Conservation (phyloP, 2,888 invertebrate genomes). For the Cerastis rubricosa region DNA sequence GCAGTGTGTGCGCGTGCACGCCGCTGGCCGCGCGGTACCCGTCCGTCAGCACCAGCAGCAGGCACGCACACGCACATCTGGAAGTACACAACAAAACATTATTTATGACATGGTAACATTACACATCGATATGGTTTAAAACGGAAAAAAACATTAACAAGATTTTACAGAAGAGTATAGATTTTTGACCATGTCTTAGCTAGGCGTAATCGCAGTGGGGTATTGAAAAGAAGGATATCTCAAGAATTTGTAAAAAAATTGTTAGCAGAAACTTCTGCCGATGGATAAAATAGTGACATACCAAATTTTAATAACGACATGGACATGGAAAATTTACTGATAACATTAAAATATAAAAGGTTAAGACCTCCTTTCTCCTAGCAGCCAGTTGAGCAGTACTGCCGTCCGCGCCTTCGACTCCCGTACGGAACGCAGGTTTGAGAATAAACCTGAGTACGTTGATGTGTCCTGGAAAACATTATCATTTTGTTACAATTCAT, state of each 20-base stretch:
- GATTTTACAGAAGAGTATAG: background rate
- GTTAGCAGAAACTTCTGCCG: background rate
- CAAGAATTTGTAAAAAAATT: background rate
- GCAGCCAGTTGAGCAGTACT: constrained; percentile 95
- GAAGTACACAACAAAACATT: constrained; percentile 21
- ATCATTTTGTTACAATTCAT: background rate
- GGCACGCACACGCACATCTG: constrained; percentile 86
- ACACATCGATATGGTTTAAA: background rate
- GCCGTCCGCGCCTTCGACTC: constrained; percentile 97
- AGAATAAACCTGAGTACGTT: constrained; percentile 97
- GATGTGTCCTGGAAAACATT: constrained; percentile 91
- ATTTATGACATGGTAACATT: background rate
- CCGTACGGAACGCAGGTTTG: constrained; percentile 93
- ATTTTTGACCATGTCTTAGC: background rate
- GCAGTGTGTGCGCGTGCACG: constrained; percentile 95
- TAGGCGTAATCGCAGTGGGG: background rate
- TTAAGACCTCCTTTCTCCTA: constrained; percentile 83
- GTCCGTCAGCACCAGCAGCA: constrained; percentile 97
- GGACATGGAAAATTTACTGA: background rate
- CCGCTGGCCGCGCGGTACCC: constrained; percentile 93
- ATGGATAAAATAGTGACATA: background rate
- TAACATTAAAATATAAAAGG: background rate
- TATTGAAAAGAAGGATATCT: background rate
- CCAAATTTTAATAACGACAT: too few species aligned
- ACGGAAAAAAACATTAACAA: background rate